Conservation (phyloP, 2,797 vertebrate species). For the Siniperca undulata region DNA sequence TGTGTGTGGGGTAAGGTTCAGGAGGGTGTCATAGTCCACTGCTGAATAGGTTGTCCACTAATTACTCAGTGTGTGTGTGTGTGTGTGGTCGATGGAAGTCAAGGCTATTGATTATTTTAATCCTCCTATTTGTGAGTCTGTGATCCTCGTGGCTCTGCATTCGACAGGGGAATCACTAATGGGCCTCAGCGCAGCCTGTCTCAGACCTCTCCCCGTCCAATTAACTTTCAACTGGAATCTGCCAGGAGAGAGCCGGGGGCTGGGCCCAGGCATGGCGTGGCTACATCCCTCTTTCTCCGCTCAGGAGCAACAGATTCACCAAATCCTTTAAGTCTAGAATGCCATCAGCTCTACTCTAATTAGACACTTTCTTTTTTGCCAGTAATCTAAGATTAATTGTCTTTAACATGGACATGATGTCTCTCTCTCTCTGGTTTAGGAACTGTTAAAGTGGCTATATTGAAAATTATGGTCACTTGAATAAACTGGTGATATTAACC, state of each 20-base stretch:
- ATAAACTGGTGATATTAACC: background rate
- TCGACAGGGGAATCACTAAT: conserved; percentile 89
- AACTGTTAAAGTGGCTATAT: background rate
- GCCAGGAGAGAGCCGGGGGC: conserved; percentile 76
- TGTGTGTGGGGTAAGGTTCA: conserved; percentile 72
- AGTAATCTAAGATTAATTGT: conserved; percentile 57
- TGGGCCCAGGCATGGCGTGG: conserved; percentile 61
- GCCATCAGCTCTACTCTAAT: conserved; percentile 79
- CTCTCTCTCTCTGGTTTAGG: background rate
- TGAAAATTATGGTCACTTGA: background rate
- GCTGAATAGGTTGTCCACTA: conserved; percentile 86
- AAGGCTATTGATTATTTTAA: conserved; percentile 92
- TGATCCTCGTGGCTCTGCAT: conserved; percentile 89
- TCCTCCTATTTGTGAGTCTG: conserved; percentile 92
- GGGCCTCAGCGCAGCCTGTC: conserved; percentile 86
- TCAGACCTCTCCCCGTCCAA: conserved; percentile 88
- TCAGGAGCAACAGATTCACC: conserved; percentile 79
- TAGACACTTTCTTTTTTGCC: conserved; percentile 69
- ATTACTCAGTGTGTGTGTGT: conserved; percentile 82
- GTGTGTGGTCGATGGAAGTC: conserved; percentile 86
- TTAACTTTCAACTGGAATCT: conserved; percentile 89
- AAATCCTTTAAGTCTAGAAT: conserved; percentile 81
- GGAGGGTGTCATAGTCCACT: conserved; percentile 83
- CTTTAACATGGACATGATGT: conserved; percentile 36
- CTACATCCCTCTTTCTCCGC: conserved; percentile 68